A percentile compares a stretch with the other conserved stretches of the same genome.
These are phyloP conservation scores for Drosophila kepulauana DNA, from an alignment of 1,140 invertebrate genomes.

Conservation along the genomic window DNA sequence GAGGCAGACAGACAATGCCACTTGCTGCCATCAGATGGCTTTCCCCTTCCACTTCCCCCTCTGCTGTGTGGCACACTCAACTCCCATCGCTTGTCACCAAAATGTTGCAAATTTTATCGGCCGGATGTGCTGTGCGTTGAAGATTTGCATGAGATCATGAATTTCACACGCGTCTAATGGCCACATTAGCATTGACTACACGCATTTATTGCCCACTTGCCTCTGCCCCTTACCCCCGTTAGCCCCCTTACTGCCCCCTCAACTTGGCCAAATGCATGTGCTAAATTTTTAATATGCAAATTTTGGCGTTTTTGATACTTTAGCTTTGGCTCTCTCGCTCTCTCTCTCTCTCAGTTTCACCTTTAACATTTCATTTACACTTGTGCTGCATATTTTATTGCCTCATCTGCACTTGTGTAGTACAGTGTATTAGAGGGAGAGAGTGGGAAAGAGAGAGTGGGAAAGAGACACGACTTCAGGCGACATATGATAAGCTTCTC, in stretches of 20 bases:
- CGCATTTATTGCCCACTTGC: slow-evolving; percentile 59
- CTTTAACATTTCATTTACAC: slow-evolving; percentile 77
- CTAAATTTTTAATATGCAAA: slow-evolving; percentile 81
- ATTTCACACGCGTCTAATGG: slow-evolving; percentile 77
- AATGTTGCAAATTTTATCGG: slow-evolving; percentile 77
- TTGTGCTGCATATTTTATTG: slow-evolving; percentile 79
- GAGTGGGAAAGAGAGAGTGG: background rate
- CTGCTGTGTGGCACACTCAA: background rate
- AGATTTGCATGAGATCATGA: slow-evolving; percentile 80
- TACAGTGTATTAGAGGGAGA: slow-evolving; percentile 53
- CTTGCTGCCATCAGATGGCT: slow-evolving; percentile 33
- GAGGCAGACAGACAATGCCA: slow-evolving; percentile 39
- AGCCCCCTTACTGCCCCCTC: background rate
- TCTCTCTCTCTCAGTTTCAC: slow-evolving; percentile 12
- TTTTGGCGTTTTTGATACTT: slow-evolving; percentile 26
- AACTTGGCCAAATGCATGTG: slow-evolving; percentile 66
- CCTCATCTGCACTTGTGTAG: slow-evolving; percentile 25
- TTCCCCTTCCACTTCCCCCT: background rate
- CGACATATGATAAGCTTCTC: slow-evolving; percentile 34
- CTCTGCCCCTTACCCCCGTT: background rate
- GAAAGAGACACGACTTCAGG: background rate
- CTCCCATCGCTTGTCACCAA: slow-evolving; percentile 69
- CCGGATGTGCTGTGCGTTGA: slow-evolving; percentile 66
- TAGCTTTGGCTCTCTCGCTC: slow-evolving; percentile 1
- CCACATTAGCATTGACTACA: slow-evolving; percentile 79